These are phyloP conservation scores for Agrilus planipennis DNA, from an alignment of 1,140 invertebrate genomes.

Conservation along the genomic window DNA sequence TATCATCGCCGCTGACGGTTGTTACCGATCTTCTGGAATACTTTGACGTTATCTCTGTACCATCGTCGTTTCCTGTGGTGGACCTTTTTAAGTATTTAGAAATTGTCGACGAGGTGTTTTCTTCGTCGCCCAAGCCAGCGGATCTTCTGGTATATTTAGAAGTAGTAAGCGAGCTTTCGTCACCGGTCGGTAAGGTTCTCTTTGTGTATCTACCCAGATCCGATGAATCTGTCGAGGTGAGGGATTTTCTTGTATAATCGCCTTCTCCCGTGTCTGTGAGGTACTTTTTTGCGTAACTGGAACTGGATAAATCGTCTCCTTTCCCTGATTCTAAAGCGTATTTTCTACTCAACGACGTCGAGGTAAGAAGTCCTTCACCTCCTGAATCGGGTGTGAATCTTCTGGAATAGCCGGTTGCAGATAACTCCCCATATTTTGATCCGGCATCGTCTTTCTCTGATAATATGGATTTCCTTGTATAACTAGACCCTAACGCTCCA, in stretches of 20 bases:
- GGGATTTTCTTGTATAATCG: conserved; percentile 19
- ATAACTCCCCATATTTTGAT: conserved; percentile 5
- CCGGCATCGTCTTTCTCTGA: conserved; percentile 6
- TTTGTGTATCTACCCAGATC: no score
- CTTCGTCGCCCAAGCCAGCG: no score
- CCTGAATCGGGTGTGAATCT: conserved; percentile 3
- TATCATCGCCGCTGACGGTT: conserved; percentile 15
- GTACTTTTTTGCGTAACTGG: conserved; percentile 20
- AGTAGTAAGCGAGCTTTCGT: no score
- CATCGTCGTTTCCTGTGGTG: no score
- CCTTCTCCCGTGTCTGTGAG: conserved; percentile 13
- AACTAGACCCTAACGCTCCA: conserved; percentile 1
- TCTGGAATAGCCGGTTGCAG: neutral
- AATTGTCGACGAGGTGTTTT: no score
- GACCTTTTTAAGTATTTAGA: no score
- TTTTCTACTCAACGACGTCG: conserved; percentile 8
- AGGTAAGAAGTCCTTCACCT: conserved; percentile 1
- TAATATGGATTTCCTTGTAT: neutral
- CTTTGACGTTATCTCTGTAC: no score
- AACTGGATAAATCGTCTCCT: conserved; percentile 14
- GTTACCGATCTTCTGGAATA: conserved; percentile 1
- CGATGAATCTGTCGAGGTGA: no score
- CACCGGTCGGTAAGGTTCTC: no score
- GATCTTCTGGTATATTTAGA: no score
- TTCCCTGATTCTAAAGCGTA: conserved; percentile 6